These are phyloP conservation scores for Drosophila auraria DNA, from an alignment of 1,140 invertebrate genomes.

Conservation along the genomic window DNA sequence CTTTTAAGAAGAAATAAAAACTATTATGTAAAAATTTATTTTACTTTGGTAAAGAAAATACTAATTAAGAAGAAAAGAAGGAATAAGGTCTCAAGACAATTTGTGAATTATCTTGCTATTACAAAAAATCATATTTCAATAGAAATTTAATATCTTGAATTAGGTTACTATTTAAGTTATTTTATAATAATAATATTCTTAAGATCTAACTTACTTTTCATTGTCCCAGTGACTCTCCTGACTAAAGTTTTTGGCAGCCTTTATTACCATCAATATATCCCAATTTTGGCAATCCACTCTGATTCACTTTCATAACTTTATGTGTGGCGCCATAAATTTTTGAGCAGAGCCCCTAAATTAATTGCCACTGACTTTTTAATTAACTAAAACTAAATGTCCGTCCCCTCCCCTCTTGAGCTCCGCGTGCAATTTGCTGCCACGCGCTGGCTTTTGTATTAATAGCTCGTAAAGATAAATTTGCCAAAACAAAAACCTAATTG, in stretches of 20 bases:
- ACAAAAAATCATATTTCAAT: too few species aligned
- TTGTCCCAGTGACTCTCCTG: not conserved
- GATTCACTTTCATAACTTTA: conserved; percentile 54
- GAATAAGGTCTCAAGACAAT: too few species aligned
- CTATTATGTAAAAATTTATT: too few species aligned
- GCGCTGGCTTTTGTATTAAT: conserved; percentile 70
- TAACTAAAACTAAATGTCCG: conserved; percentile 72
- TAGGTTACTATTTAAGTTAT: not conserved
- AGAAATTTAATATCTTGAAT: too few species aligned
- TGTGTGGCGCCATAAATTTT: conserved; percentile 61
- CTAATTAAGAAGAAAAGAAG: too few species aligned
- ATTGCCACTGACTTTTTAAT: conserved; percentile 80
- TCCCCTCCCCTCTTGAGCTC: not conserved
- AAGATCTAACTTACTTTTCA: not conserved
- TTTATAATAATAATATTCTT: not conserved
- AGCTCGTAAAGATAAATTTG: conserved; percentile 76
- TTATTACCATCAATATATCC: conserved; percentile 12
- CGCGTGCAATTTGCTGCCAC: conserved; percentile 38
- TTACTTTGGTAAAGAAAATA: too few species aligned
- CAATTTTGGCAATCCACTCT: conserved; percentile 33
- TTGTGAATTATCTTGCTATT: too few species aligned
- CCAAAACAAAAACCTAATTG: conserved; percentile 65
- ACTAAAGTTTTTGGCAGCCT: not conserved
- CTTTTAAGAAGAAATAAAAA: too few species aligned
- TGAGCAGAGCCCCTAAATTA: conserved; percentile 52